A percentile compares a stretch with the other conserved stretches of the same genome.
phyloP scores from a whole-genome alignment of 2,888 invertebrate species.

The Hemithea aestivaria region DNA sequence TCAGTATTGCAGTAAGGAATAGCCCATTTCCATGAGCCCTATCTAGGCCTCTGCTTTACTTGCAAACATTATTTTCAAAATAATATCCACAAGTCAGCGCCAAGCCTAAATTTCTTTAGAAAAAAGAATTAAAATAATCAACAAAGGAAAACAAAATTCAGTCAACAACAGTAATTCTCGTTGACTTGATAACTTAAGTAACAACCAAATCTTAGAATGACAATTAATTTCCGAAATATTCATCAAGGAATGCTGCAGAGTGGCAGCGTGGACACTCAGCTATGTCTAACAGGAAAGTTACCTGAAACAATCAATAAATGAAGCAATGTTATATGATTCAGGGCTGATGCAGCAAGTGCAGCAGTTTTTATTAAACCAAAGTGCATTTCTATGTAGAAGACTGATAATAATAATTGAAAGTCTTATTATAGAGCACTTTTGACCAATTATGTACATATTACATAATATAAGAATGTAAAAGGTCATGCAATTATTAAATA shows the following conservation, averaged over 20 bases:
- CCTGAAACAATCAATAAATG: slow-evolving; percentile 65
- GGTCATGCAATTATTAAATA: too few species aligned
- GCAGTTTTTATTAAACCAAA: too few species aligned
- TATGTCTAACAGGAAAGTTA: slow-evolving; percentile 70
- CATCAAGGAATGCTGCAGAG: slow-evolving; percentile 60
- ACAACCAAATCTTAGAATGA: slow-evolving; percentile 1
- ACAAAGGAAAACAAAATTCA: background rate
- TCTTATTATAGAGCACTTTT: too few species aligned
- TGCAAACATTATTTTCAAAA: slow-evolving; percentile 17
- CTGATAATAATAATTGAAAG: too few species aligned
- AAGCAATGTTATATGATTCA: too few species aligned
- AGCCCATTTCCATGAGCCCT: too few species aligned
- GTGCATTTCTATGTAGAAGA: too few species aligned
- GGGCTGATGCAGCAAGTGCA: too few species aligned
- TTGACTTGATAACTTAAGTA: background rate
- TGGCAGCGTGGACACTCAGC: slow-evolving; percentile 71
- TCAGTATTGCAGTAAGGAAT: too few species aligned
- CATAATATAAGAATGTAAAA: too few species aligned
- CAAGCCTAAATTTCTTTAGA: background rate
- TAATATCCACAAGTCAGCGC: slow-evolving; percentile 15
- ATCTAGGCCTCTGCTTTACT: background rate
- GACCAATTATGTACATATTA: too few species aligned
- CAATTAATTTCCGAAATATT: slow-evolving; percentile 39
- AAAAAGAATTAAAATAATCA: slow-evolving; percentile 9
- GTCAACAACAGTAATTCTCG: background rate